Evolutionary conservation across 2,113 vertebrate species (phyloP).

Genomic region (Etheostoma cragini): DNA sequence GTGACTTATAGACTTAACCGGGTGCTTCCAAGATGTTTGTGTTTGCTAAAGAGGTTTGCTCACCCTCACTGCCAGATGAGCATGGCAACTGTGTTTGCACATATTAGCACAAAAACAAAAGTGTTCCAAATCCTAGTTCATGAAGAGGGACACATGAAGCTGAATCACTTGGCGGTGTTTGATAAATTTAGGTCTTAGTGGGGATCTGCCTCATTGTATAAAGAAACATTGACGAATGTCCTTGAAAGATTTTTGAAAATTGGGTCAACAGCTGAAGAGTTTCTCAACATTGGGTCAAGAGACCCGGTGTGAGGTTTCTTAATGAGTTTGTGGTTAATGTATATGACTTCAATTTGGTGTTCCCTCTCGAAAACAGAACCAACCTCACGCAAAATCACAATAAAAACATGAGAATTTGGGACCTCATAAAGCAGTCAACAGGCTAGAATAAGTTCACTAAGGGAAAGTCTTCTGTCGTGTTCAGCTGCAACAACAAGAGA

Average conservation of each 20-base stretch:
- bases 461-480: background rate
- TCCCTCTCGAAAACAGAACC: background rate
- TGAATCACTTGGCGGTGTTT: slow-evolving; percentile 10
- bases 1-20: slow-evolving; percentile 54
- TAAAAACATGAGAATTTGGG: background rate
- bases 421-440: background rate
- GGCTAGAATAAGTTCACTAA: background rate
- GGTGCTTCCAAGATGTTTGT: slow-evolving; percentile 55
- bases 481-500: background rate
- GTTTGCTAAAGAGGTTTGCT: slow-evolving; percentile 68
- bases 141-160: slow-evolving; percentile 18
- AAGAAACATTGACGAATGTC: background rate
- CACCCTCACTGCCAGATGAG: slow-evolving; percentile 56
- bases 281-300: background rate
- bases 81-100: slow-evolving; percentile 62
- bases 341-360: background rate
- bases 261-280: background rate
- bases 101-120: slow-evolving; percentile 57
- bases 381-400: background rate
- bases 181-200: background rate
- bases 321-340: background rate
- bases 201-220: background rate
- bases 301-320: background rate
- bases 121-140: slow-evolving; percentile 15
- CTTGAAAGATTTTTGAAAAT: background rate